A percentile compares a stretch with the other conserved stretches of the same genome.
phyloP scores from a whole-genome alignment of 2,113 vertebrate genomes.

The Bufo gargarizans region DNA sequence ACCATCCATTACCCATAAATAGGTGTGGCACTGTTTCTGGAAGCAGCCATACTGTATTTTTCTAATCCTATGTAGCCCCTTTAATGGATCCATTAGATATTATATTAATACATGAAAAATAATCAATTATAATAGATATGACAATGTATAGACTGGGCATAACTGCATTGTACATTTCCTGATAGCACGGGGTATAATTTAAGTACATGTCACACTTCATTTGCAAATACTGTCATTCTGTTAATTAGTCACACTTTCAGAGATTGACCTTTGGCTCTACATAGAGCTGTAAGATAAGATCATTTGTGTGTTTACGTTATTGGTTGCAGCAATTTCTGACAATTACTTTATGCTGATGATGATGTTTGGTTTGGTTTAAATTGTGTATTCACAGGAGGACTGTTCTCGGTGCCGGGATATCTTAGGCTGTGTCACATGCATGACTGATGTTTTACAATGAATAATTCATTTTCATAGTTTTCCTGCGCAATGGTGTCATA shows the following conservation, averaged over 20 bases:
- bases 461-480: constrained; percentile 41
- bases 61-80: too few relatives aligned
- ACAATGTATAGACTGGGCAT: not conserved
- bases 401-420: not conserved
- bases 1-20: too few relatives aligned
- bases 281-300: not conserved
- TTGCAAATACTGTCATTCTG: not conserved
- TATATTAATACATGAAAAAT: too few relatives aligned
- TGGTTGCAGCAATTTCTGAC: constrained; percentile 5
- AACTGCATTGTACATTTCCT: not conserved
- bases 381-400: constrained; percentile 22
- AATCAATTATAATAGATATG: too few relatives aligned
- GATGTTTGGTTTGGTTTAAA: not conserved
- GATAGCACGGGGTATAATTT: not conserved
- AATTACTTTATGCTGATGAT: constrained; percentile 17
- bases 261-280: not conserved
- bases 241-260: not conserved
- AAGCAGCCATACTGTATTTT: too few relatives aligned
- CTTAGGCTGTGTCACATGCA: constrained; percentile 39
- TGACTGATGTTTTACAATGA: constrained; percentile 46
- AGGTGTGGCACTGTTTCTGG: too few relatives aligned
- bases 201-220: not conserved
- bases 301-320: not conserved
- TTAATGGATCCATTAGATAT: too few relatives aligned
- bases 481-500: constrained; percentile 30